Conservation (phyloP, 2,888 invertebrate species). For the Lithophane ornitopus region DNA sequence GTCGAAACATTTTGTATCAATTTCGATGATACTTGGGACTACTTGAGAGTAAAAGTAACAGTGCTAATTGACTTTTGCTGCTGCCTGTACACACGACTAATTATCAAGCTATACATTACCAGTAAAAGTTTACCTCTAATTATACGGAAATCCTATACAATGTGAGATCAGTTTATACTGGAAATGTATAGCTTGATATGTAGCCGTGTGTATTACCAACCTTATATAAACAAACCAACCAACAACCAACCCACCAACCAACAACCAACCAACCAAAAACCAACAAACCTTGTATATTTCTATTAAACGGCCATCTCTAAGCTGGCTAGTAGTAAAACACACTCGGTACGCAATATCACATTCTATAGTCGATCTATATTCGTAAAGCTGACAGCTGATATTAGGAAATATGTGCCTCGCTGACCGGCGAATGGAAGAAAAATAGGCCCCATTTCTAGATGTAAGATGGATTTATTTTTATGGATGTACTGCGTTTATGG, state of each 20-base stretch:
- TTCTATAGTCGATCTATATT: constrained; percentile 44
- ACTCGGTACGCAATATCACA: constrained; percentile 48
- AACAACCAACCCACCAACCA: too few relatives aligned
- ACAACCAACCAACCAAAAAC: too few relatives aligned
- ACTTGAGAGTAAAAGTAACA: background rate
- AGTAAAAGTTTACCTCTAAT: too few relatives aligned
- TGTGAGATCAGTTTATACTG: too few relatives aligned
- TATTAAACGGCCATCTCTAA: constrained; percentile 39
- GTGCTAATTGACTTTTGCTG: background rate
- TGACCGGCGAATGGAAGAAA: constrained; percentile 50
- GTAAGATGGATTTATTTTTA: constrained; percentile 37
- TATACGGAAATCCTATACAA: too few relatives aligned
- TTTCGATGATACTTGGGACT: too few relatives aligned
- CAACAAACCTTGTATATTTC: constrained; percentile 14
- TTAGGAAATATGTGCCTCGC: constrained; percentile 48
- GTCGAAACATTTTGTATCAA: too few relatives aligned
- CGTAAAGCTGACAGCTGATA: constrained; percentile 50
- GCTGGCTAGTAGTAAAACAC: constrained; percentile 48
- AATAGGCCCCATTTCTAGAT: constrained; percentile 33
- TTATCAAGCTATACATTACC: too few relatives aligned
- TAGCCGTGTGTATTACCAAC: too few relatives aligned
- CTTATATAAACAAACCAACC: too few relatives aligned
- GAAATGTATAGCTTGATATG: too few relatives aligned
- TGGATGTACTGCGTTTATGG: background rate
- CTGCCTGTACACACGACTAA: too few relatives aligned